Base-by-base conservation (phyloP, 2,113 vertebrate species). In the Acinonyx jubatus region DNA sequence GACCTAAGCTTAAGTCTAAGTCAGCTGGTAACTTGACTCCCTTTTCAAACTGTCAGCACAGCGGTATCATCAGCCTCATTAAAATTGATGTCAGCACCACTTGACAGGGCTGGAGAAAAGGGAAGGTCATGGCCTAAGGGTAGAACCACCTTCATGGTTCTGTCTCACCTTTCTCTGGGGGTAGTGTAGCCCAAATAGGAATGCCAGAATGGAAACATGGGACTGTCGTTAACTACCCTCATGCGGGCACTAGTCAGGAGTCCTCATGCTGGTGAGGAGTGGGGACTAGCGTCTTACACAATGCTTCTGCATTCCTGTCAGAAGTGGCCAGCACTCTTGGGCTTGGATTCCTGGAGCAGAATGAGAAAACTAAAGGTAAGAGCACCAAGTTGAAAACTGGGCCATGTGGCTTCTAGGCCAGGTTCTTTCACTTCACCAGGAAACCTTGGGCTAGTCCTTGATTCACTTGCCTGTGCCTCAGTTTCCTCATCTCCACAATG, bases 11-110 rank as follows among this genome's bases (percentile, higher is more conserved):
- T 27, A 66, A 92, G 89, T 61, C 33, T 36, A 81, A 71, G 91
- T 57, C 48, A 23, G 68, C 89, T 88, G 38, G 97, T 93, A 96
- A 98, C 97, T 41, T 18, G 79, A 94, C 18, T 85, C 97, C 95
- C 68, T 83, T 94, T 89, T 52, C 55, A 92, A 96, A 93, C 89
- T 96, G 94, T 97, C 95, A 97, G 61, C 95, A 84, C 87, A 93
- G 93, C 7, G 15, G 45, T 93, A 85, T 91, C 88, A 91, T 33
- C 82, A 92, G 74, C 63, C 90, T 97, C 80, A 92, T 96, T 97
- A 96, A 97, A 93, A 97, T 4, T 80, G 89, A 94, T 94, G 82
- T 95, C 96, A 96, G 94, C 79, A 89, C 94, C 91, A 74, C 8
- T 3, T 36, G 90, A 96, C 92, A 89, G 38, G 48, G 15, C 63